Evolutionary conservation across 1,140 invertebrate species (phyloP).

Genomic region (Colletes latitarsis): DNA sequence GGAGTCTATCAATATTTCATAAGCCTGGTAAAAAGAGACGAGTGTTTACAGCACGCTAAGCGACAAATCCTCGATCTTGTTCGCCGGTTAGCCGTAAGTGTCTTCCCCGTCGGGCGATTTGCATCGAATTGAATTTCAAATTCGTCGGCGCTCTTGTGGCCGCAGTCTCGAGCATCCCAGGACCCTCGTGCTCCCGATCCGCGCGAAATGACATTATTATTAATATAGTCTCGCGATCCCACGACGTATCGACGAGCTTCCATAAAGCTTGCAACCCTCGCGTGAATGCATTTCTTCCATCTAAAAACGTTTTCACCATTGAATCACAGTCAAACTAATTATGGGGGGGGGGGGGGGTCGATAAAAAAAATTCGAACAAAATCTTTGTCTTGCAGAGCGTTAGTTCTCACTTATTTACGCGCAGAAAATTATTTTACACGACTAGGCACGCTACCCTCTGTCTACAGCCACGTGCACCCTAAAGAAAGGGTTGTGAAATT

Average conservation of each 20-base stretch:
- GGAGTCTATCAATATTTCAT: conserved; percentile 73
- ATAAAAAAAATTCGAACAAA: too few relatives aligned
- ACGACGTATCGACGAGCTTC: background rate
- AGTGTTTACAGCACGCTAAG: conserved; percentile 70
- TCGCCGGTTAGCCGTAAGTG: conserved; percentile 64
- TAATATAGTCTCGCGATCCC: conserved; percentile 17
- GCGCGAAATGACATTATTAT: conserved; percentile 47
- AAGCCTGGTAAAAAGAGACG: conserved; percentile 67
- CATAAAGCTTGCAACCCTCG: background rate
- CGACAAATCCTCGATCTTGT: conserved; percentile 70
- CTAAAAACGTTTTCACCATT: conserved; percentile 6
- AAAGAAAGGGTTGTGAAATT: too few relatives aligned
- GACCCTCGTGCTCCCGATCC: conserved; percentile 10
- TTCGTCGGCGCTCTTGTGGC: conserved; percentile 57
- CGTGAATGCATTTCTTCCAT: conserved; percentile 38
- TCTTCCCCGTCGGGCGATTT: conserved; percentile 62
- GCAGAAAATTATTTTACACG: too few relatives aligned
- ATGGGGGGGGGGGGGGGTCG: too few relatives aligned
- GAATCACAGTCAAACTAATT: too few relatives aligned
- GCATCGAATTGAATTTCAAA: conserved; percentile 77
- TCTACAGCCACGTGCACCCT: too few relatives aligned
- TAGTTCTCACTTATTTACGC: too few relatives aligned
- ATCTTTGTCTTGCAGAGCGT: too few relatives aligned
- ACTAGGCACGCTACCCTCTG: too few relatives aligned
- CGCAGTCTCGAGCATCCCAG: conserved; percentile 54